These are phyloP conservation scores for Glareola pratincola DNA, from an alignment of 2,113 vertebrate species.

Conservation along the genomic window DNA sequence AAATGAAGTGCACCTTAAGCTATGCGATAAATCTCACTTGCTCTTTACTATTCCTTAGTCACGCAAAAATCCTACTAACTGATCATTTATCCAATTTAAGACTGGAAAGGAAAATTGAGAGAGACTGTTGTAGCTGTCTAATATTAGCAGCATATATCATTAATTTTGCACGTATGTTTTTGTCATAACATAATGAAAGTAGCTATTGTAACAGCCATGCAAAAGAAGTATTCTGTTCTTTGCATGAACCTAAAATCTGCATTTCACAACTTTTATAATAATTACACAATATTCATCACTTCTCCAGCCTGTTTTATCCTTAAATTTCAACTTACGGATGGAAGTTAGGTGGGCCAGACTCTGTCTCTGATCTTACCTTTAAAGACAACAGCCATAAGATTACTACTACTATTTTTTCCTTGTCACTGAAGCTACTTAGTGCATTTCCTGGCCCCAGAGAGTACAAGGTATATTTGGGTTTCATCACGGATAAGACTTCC, in stretches of 20 bases:
- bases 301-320: not conserved
- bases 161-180: slow-evolving; percentile 1
- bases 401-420: not conserved
- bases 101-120: not conserved
- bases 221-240: not conserved
- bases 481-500: not conserved
- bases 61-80: slow-evolving; percentile 21
- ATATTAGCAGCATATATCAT: not conserved
- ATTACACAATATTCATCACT: not conserved
- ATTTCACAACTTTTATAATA: not conserved
- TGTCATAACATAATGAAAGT: slow-evolving; percentile 5
- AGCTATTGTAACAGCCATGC: not conserved
- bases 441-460: not conserved
- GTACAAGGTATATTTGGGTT: not conserved
- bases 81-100: slow-evolving; percentile 29
- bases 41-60: slow-evolving; percentile 40
- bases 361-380: not conserved
- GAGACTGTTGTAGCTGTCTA: not conserved
- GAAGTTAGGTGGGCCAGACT: not conserved
- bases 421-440: not conserved
- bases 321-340: not conserved
- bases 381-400: not conserved
- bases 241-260: not conserved
- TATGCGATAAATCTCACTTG: not conserved
- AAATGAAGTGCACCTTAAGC: slow-evolving; percentile 35